These are phyloP conservation scores for Oophaga sylvatica DNA, from an alignment of 2,797 vertebrate species.

Conservation along the genomic window DNA sequence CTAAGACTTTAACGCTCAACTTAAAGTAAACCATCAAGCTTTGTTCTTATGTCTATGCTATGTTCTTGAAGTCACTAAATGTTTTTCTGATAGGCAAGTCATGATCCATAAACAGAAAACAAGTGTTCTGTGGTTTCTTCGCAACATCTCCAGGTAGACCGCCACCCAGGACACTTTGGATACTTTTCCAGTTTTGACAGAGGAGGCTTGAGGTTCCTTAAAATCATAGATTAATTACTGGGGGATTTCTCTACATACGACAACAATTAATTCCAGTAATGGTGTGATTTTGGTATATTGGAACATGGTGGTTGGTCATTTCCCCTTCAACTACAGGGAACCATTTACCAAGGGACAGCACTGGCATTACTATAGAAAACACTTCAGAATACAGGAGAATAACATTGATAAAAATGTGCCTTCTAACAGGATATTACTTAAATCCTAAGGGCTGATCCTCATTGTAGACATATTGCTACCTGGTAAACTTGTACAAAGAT, in stretches of 20 bases:
- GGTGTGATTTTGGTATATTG: not conserved
- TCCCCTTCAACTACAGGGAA: not conserved
- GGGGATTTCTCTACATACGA: not conserved
- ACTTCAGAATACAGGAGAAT: not conserved
- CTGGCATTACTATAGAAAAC: not conserved
- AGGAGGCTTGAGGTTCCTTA: not conserved
- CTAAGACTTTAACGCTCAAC: not conserved
- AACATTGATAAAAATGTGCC: conserved; percentile 16
- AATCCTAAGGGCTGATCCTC: conserved; percentile 3
- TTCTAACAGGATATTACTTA: conserved; percentile 17
- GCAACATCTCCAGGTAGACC: too few species aligned
- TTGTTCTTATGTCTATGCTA: not conserved
- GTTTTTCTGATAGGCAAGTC: not conserved
- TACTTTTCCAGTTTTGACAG: not conserved
- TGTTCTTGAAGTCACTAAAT: not conserved
- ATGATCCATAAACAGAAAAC: not conserved
- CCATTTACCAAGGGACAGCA: not conserved
- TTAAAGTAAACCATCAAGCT: not conserved
- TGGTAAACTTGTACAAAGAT: not conserved
- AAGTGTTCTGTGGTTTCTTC: not conserved
- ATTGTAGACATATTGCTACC: not conserved
- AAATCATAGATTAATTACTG: not conserved
- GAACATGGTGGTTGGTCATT: not conserved
- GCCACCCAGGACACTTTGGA: not conserved
- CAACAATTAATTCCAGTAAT: not conserved